These are phyloP conservation scores for Elanoides forficatus DNA, from an alignment of 2,113 vertebrate species.

Conservation along the genomic window DNA sequence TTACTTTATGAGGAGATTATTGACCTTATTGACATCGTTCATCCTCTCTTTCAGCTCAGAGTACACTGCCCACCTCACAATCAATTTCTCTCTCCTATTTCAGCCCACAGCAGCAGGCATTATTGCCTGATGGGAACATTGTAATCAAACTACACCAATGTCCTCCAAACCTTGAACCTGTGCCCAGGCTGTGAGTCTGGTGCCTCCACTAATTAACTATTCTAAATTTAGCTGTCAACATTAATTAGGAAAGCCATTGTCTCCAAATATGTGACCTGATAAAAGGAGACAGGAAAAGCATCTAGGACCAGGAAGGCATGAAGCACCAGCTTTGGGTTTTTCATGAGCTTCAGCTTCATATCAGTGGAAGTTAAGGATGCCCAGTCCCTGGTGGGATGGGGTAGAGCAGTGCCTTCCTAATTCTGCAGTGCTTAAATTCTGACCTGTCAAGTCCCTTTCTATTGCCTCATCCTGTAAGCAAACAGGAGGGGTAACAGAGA, in stretches of 20 bases:
- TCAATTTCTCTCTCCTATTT: slow-evolving; percentile 21
- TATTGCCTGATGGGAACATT: background rate
- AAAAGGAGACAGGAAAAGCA: slow-evolving; percentile 16
- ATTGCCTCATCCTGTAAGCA: background rate
- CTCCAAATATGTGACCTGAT: slow-evolving; percentile 30
- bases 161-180: slow-evolving; percentile 53
- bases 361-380: background rate
- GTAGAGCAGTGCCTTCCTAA: background rate
- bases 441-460: background rate
- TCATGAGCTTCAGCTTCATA: background rate
- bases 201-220: slow-evolving; percentile 30
- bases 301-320: background rate
- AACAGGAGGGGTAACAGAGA: background rate
- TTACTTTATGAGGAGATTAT: background rate
- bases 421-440: background rate
- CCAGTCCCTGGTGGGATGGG: background rate
- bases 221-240: slow-evolving; percentile 53
- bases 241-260: slow-evolving; percentile 50
- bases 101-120: background rate
- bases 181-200: slow-evolving; percentile 26
- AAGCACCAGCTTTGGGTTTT: background rate
- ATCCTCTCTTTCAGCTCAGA: background rate
- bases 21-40: background rate
- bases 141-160: background rate
- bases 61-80: background rate